Conservation (phyloP, 2,888 invertebrate genomes). For the Macropis europaea region DNA sequence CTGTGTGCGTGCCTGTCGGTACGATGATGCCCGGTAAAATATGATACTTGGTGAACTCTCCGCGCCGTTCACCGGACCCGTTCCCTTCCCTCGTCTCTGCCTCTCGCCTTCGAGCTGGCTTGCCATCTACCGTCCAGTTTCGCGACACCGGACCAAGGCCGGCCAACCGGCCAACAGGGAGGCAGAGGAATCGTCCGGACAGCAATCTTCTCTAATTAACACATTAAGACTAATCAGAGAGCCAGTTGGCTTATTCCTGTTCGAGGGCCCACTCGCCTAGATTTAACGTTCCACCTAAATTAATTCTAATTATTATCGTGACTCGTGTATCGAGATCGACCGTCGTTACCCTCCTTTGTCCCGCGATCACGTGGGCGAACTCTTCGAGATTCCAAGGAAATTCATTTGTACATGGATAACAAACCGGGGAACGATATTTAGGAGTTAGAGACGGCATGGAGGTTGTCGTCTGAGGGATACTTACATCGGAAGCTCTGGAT, state of each 20-base stretch:
- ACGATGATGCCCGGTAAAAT: constrained; percentile 69
- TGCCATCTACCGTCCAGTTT: constrained; percentile 61
- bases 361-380: too few species aligned
- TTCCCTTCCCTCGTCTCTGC: constrained; percentile 30
- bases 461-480: too few species aligned
- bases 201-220: constrained; percentile 78
- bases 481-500: too few species aligned
- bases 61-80: constrained; percentile 37
- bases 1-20: constrained; percentile 57
- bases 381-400: too few species aligned
- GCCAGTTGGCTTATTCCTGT: constrained; percentile 75
- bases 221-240: constrained; percentile 79
- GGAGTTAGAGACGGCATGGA: too few species aligned
- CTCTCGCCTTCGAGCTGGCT: constrained; percentile 47
- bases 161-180: constrained; percentile 48
- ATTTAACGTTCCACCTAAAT: constrained; percentile 78
- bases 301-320: constrained; percentile 78
- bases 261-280: constrained; percentile 76
- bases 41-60: constrained; percentile 68
- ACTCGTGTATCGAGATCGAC: constrained; percentile 61
- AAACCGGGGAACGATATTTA: too few species aligned
- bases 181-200: constrained; percentile 66
- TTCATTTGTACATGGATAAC: too few species aligned
- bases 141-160: constrained; percentile 51
- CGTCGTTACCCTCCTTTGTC: too few species aligned